Conservation (phyloP, 2,888 invertebrate species). For the Hydraecia micacea region DNA sequence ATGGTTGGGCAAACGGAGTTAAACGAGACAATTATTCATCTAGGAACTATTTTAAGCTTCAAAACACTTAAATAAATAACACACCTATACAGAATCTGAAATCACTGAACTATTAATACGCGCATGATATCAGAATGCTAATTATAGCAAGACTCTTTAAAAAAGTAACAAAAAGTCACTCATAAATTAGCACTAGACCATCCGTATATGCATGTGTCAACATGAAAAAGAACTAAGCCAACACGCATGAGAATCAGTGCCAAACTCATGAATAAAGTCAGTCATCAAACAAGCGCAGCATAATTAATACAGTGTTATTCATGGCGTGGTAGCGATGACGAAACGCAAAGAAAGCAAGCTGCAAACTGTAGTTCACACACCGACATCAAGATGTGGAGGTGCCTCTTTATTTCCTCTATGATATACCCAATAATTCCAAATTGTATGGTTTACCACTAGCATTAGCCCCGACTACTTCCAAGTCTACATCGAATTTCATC, state of each 20-base stretch:
- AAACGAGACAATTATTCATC: slow-evolving; percentile 81
- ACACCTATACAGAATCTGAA: slow-evolving; percentile 7
- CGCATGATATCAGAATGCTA: slow-evolving; percentile 49
- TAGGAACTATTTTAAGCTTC: slow-evolving; percentile 56
- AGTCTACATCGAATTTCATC: neutral
- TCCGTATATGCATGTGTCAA: slow-evolving; percentile 59
- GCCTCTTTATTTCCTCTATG: slow-evolving; percentile 41
- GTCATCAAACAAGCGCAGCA: slow-evolving; percentile 77
- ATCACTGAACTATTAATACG: slow-evolving; percentile 26
- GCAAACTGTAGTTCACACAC: slow-evolving; percentile 73
- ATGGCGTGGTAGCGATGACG: slow-evolving; percentile 77
- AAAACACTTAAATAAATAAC: slow-evolving; percentile 4
- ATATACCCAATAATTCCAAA: slow-evolving; percentile 23
- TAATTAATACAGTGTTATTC: slow-evolving; percentile 82
- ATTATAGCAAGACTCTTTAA: slow-evolving; percentile 34
- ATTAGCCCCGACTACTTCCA: neutral
- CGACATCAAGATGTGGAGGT: slow-evolving; percentile 74
- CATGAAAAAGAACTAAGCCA: slow-evolving; percentile 58
- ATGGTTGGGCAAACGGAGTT: slow-evolving; percentile 84
- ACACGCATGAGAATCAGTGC: slow-evolving; percentile 71
- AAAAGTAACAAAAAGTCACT: slow-evolving; percentile 21
- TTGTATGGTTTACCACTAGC: slow-evolving; percentile 3
- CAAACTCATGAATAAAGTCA: slow-evolving; percentile 79
- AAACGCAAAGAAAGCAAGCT: slow-evolving; percentile 79
- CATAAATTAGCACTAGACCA: slow-evolving; percentile 63